A percentile compares a stretch with the other conserved stretches of the same genome.
These are phyloP conservation scores for Torymus aiolomorphi DNA, from an alignment of 2,888 invertebrate species.

Conservation along the genomic window DNA sequence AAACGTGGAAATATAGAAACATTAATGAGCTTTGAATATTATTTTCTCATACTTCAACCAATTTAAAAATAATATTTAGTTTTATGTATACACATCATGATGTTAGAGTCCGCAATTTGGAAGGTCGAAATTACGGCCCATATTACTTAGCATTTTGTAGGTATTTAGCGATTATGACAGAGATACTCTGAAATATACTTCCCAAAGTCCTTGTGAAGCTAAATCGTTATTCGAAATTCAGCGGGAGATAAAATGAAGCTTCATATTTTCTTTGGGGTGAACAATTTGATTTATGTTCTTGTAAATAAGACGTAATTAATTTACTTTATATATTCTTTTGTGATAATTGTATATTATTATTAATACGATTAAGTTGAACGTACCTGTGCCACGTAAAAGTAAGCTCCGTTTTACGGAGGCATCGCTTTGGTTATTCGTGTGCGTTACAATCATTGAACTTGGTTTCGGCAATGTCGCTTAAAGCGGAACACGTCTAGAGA, in stretches of 20 bases:
- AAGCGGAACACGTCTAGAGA: conserved; percentile 28
- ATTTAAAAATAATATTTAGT: conserved; percentile 27
- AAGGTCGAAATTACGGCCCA: conserved; percentile 36
- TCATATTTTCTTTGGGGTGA: conserved; percentile 25
- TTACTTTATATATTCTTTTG: conserved; percentile 57
- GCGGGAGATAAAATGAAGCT: background rate
- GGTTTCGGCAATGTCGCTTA: conserved; percentile 25
- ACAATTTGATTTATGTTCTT: conserved; percentile 42
- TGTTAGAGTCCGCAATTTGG: conserved; percentile 7
- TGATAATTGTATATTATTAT: conserved; percentile 64
- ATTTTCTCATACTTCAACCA: conserved; percentile 16
- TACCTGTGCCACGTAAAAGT: conserved; percentile 63
- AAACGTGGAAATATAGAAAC: conserved; percentile 29
- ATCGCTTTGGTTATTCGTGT: conserved; percentile 34
- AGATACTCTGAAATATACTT: conserved; percentile 28
- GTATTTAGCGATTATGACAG: conserved; percentile 10
- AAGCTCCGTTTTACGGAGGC: conserved; percentile 28
- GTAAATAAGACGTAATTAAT: conserved; percentile 50
- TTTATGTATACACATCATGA: conserved; percentile 19
- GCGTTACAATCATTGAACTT: conserved; percentile 31
- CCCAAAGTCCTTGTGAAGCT: conserved; percentile 11
- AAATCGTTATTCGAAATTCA: conserved; percentile 23
- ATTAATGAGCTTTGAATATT: conserved; percentile 19
- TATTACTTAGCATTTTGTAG: conserved; percentile 52
- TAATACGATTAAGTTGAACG: conserved; percentile 64